phyloP scores from a whole-genome alignment of 2,797 vertebrate species.

The Oceanodroma leucorhoa region DNA sequence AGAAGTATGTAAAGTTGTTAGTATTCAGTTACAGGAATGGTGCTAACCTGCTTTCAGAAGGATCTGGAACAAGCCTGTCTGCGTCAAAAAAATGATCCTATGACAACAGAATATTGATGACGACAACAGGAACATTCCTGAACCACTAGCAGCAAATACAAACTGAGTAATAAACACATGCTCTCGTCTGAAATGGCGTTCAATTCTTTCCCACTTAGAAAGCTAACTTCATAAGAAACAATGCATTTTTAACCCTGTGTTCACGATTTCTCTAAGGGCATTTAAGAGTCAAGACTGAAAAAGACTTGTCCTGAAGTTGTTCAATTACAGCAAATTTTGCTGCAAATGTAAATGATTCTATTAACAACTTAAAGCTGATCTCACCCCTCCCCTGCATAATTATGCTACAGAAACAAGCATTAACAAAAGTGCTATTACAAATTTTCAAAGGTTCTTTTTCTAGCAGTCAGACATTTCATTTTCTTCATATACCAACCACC shows the following conservation, averaged over 20 bases:
- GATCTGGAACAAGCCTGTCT: not conserved
- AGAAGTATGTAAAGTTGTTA: not conserved
- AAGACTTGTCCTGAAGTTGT: not conserved
- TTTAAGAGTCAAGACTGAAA: not conserved
- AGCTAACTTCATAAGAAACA: not conserved
- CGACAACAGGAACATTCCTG: slow-evolving; percentile 11
- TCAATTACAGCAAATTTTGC: not conserved
- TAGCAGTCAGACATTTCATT: not conserved
- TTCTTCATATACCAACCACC: not conserved
- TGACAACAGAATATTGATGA: slow-evolving; percentile 28
- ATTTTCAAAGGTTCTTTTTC: not conserved
- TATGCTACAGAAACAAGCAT: not conserved
- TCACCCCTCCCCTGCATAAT: not conserved
- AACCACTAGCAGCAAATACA: not conserved
- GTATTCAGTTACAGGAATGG: not conserved
- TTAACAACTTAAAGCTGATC: not conserved
- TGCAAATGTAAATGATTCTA: not conserved
- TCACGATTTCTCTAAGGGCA: not conserved
- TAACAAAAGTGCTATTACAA: not conserved
- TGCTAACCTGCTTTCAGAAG: not conserved
- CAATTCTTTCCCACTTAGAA: not conserved
- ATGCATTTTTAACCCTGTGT: not conserved
- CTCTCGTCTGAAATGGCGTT: not conserved
- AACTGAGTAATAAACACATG: not conserved
- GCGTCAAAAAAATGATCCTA: not conserved